Evolutionary conservation across 1,140 invertebrate genomes (phyloP).

Genomic region (Pteromalus puparum): DNA sequence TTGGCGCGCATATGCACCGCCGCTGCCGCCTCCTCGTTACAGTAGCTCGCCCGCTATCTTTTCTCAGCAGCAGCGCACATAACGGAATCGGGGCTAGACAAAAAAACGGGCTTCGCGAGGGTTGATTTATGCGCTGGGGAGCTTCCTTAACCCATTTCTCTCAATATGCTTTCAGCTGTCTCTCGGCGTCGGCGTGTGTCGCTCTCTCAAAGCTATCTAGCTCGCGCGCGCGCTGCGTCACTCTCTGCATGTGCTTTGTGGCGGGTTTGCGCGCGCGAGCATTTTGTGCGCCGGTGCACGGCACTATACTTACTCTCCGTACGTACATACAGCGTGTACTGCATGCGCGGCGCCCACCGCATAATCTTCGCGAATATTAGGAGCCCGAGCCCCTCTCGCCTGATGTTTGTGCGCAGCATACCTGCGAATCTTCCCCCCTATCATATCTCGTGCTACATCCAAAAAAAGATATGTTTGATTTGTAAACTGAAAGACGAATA

Average conservation of each 20-base stretch:
- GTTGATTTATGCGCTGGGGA: constrained; percentile 37
- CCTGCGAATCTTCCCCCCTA: no score
- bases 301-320: no score
- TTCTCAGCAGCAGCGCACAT: not conserved
- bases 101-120: not conserved
- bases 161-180: constrained; percentile 20
- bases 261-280: no score
- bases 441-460: no score
- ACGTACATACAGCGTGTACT: no score
- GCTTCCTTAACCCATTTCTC: constrained; percentile 50
- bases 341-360: not conserved
- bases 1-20: not conserved
- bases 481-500: no score
- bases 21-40: constrained; percentile 4
- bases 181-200: not conserved
- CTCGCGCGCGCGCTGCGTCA: no score
- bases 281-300: no score
- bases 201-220: no score
- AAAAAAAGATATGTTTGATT: no score
- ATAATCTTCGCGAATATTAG: constrained; percentile 7
- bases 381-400: not conserved
- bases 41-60: not conserved
- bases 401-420: no score
- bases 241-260: no score
- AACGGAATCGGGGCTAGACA: not conserved